Conservation (phyloP, 2,888 invertebrate genomes). For the Pollenia angustigena region DNA sequence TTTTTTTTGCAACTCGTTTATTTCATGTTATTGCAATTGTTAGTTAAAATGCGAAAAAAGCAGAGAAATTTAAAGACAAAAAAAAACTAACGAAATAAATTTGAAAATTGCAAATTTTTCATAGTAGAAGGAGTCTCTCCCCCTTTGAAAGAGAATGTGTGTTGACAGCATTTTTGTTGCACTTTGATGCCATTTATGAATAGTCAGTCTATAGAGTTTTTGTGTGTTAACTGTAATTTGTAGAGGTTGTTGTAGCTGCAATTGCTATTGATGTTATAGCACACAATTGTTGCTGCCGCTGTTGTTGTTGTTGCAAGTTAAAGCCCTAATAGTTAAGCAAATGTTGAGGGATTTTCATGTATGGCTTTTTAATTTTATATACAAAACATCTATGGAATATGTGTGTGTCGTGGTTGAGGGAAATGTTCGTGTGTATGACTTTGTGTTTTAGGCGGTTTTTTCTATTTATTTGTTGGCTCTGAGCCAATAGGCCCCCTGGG, state of each 20-base stretch:
- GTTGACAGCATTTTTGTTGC: constrained; percentile 74
- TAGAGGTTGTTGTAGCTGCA: constrained; percentile 46
- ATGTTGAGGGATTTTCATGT: constrained; percentile 71
- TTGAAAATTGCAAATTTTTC: constrained; percentile 69
- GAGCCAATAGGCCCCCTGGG: constrained; percentile 74
- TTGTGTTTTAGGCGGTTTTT: constrained; percentile 61
- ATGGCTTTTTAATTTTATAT: constrained; percentile 69
- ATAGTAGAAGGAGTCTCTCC: constrained; percentile 46
- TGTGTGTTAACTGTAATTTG: constrained; percentile 41
- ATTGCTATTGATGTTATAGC: constrained; percentile 15
- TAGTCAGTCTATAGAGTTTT: constrained; percentile 38
- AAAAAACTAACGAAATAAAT: constrained; percentile 57
- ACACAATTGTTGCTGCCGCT: constrained; percentile 33
- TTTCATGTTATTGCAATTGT: constrained; percentile 71
- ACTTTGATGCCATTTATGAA: constrained; percentile 70
- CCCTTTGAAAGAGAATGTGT: constrained; percentile 51
- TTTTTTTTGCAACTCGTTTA: constrained; percentile 52
- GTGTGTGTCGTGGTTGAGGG: constrained; percentile 24
- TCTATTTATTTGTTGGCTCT: constrained; percentile 53
- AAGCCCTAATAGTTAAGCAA: constrained; percentile 72
- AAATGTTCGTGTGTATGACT: constrained; percentile 28
- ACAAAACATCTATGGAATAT: constrained; percentile 55
- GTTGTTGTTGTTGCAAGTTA: constrained; percentile 40
- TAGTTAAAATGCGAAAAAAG: constrained; percentile 55
- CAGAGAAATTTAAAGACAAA: constrained; percentile 6